phyloP scores from a whole-genome alignment of 2,797 vertebrate species.

The Leucoraja ocellata region DNA sequence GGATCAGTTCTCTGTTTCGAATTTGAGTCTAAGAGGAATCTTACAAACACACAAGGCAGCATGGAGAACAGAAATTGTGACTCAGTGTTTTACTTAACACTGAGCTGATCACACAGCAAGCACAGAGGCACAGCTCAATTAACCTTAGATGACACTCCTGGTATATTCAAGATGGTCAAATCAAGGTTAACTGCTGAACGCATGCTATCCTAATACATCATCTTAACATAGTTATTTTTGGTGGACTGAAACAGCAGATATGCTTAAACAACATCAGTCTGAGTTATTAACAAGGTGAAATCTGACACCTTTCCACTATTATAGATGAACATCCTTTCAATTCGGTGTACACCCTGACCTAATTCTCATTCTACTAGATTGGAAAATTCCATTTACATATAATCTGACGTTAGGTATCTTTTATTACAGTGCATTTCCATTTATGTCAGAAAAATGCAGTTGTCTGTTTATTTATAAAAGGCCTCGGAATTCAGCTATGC shows the following conservation, averaged over 20 bases:
- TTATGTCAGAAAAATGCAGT: neutral
- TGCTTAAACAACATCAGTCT: conserved; percentile 18
- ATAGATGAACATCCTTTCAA: neutral
- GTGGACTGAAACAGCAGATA: neutral
- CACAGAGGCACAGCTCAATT: conserved; percentile 26
- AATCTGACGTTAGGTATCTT: neutral
- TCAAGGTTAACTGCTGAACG: conserved; percentile 20
- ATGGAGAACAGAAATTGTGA: neutral
- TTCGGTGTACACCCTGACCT: neutral
- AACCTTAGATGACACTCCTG: neutral
- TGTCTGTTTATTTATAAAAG: neutral
- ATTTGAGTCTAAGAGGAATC: neutral
- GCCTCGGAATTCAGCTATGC: neutral
- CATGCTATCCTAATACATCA: conserved; percentile 23
- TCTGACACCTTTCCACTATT: conserved; percentile 14
- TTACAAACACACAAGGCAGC: neutral
- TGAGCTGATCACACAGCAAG: neutral
- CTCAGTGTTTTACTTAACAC: neutral
- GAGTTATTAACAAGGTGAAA: conserved; percentile 28
- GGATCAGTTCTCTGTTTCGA: neutral
- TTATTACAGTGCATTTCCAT: no score
- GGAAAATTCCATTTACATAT: neutral
- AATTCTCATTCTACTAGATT: neutral
- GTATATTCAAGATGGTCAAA: conserved; percentile 36
- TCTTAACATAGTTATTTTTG: conserved; percentile 4